Conservation (phyloP, 2,888 invertebrate species). For the Pseudoips prasinana region DNA sequence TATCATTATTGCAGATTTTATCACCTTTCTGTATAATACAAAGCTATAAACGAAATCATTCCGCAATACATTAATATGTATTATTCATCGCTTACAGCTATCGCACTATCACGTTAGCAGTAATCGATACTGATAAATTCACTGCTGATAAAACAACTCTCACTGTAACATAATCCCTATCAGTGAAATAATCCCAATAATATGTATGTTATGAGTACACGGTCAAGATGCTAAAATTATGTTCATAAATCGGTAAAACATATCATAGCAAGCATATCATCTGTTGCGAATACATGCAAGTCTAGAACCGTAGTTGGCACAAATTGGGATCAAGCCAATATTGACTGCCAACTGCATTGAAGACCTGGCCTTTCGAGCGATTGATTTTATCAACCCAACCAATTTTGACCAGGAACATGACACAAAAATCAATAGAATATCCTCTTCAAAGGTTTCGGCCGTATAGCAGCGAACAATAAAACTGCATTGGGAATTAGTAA, state of each 20-base stretch:
- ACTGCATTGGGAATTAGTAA: conserved; percentile 40
- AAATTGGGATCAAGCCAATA: conserved; percentile 65
- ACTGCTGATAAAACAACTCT: conserved; percentile 50
- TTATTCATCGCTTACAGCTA: conserved; percentile 46
- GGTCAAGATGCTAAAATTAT: no score
- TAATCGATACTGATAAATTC: conserved; percentile 64
- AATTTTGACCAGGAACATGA: conserved; percentile 34
- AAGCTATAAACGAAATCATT: no score
- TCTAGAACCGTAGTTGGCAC: conserved; percentile 49
- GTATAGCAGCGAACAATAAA: conserved; percentile 35
- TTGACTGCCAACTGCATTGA: conserved; percentile 60
- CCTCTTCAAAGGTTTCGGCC: conserved; percentile 8
- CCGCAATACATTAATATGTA: conserved; percentile 30
- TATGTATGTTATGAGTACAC: conserved; percentile 25
- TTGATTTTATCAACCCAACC: conserved; percentile 46
- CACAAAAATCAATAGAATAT: conserved; percentile 23
- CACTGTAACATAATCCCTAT: conserved; percentile 26
- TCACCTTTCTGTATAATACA: no score
- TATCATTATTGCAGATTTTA: no score
- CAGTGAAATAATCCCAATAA: conserved; percentile 17
- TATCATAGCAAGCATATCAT: conserved; percentile 51
- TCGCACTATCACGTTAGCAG: conserved; percentile 55
- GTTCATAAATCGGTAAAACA: conserved; percentile 43
- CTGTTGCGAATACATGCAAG: conserved; percentile 38
- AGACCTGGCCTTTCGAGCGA: conserved; percentile 52